Percentiles rank a stretch among this genome's conserved stretches.
Evolutionary conservation across 1,140 invertebrate species (phyloP).

Genomic region (Trachymyrmex cornetzi): DNA sequence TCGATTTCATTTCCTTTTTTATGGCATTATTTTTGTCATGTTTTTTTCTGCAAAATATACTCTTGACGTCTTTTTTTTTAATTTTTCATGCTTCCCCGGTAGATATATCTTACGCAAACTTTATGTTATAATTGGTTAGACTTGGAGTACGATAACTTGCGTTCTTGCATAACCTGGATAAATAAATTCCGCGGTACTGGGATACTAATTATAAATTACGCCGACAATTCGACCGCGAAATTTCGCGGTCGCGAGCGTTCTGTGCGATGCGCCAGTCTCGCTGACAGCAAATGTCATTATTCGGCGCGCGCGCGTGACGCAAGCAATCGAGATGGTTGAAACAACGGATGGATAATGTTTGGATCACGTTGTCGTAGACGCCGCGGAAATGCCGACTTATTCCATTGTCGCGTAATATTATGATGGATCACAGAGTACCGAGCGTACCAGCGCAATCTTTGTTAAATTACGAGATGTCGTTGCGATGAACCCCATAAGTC

Average conservation of each 20-base stretch:
- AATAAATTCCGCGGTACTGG: conserved; percentile 11
- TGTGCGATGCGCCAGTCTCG: neutral
- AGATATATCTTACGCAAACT: neutral
- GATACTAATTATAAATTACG: conserved; percentile 43
- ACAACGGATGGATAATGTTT: neutral
- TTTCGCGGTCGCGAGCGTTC: conserved; percentile 7
- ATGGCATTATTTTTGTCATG: too few relatives aligned
- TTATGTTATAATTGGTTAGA: neutral
- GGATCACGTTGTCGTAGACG: conserved; percentile 20
- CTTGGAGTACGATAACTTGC: neutral
- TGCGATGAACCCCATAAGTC: neutral
- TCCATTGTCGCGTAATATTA: conserved; percentile 46
- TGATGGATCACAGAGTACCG: conserved; percentile 4
- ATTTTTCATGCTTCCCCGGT: too few relatives aligned
- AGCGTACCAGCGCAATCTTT: conserved; percentile 31
- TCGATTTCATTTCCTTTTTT: too few relatives aligned
- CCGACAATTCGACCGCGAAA: conserved; percentile 10
- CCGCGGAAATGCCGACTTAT: conserved; percentile 44
- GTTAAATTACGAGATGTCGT: conserved; percentile 9
- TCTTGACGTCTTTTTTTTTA: too few relatives aligned
- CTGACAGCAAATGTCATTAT: conserved; percentile 31
- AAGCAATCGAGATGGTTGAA: conserved; percentile 44
- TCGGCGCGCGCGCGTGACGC: neutral
- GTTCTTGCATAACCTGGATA: neutral
- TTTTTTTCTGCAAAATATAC: too few relatives aligned